phyloP scores from a whole-genome alignment of 2,888 invertebrate species.

The Timema cristinae region DNA sequence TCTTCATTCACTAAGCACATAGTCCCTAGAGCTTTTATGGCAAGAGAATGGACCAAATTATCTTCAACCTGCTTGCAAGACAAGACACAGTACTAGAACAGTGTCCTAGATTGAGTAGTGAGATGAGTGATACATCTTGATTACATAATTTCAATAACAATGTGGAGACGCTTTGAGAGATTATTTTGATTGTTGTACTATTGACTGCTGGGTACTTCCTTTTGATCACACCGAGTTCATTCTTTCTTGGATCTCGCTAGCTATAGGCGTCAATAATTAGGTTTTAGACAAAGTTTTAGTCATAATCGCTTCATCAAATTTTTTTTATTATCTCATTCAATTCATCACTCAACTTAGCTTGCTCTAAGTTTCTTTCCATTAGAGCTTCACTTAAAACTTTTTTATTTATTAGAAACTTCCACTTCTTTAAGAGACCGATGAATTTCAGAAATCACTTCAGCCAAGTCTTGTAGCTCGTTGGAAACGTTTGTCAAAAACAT shows the following conservation, averaged over 20 bases:
- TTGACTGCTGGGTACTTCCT: slow-evolving; percentile 36
- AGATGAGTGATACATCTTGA: slow-evolving; percentile 54
- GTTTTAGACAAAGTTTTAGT: slow-evolving; percentile 56
- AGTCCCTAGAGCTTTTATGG: slow-evolving; percentile 66
- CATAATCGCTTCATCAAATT: slow-evolving; percentile 52
- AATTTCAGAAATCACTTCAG: slow-evolving; percentile 58
- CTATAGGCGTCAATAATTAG: slow-evolving; percentile 46
- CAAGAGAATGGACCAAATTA: slow-evolving; percentile 59
- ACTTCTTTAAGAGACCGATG: slow-evolving; percentile 52
- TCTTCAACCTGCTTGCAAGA: slow-evolving; percentile 47
- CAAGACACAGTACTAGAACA: slow-evolving; percentile 48
- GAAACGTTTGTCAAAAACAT: slow-evolving; percentile 38
- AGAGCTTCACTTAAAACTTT: too few relatives aligned
- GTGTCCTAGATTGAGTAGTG: slow-evolving; percentile 53
- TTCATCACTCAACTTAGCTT: slow-evolving; percentile 55
- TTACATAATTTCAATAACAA: slow-evolving; percentile 59
- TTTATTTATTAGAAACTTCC: slow-evolving; percentile 39
- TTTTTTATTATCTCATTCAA: slow-evolving; percentile 56
- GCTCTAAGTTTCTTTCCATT: slow-evolving; percentile 47
- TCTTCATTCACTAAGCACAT: slow-evolving; percentile 65
- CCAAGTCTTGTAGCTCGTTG: slow-evolving; percentile 50
- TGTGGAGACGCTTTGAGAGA: slow-evolving; percentile 61
- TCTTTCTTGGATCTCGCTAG: slow-evolving; percentile 45
- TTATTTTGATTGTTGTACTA: slow-evolving; percentile 51
- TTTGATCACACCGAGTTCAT: slow-evolving; percentile 41